Conservation (phyloP, 2,888 invertebrate genomes). For the Sarcophaga rosellei region DNA sequence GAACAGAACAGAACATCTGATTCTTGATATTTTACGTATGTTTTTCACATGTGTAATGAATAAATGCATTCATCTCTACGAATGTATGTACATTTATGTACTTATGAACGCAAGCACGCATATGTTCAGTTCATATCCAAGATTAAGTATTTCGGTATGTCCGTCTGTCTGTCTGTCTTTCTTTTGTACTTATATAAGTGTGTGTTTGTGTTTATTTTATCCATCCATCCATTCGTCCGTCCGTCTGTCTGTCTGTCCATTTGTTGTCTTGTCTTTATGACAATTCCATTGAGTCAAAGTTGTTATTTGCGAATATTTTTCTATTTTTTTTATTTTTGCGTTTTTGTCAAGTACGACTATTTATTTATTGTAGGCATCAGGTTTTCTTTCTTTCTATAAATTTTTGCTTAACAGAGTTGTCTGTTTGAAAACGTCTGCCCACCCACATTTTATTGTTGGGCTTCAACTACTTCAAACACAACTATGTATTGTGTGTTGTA, state of each 20-base stretch:
- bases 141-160: background rate
- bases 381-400: constrained; percentile 18
- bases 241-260: constrained; percentile 6
- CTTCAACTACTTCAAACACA: constrained; percentile 10
- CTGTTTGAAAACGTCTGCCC: constrained; percentile 51
- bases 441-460: constrained; percentile 63
- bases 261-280: constrained; percentile 13
- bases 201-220: no score
- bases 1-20: background rate
- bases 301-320: constrained; percentile 36
- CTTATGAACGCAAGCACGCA: background rate
- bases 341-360: background rate
- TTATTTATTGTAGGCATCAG: constrained; percentile 41
- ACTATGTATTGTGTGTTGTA: background rate
- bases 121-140: background rate
- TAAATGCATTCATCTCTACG: background rate
- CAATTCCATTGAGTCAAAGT: constrained; percentile 24
- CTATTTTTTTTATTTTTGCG: no score
- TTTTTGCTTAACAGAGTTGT: constrained; percentile 53
- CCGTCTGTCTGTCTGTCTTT: background rate
- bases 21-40: background rate
- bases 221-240: background rate
- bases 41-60: background rate
- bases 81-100: background rate
- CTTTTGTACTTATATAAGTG: background rate